phyloP scores from a whole-genome alignment of 2,888 invertebrate species.

The Prostheceraeus crozeri region DNA sequence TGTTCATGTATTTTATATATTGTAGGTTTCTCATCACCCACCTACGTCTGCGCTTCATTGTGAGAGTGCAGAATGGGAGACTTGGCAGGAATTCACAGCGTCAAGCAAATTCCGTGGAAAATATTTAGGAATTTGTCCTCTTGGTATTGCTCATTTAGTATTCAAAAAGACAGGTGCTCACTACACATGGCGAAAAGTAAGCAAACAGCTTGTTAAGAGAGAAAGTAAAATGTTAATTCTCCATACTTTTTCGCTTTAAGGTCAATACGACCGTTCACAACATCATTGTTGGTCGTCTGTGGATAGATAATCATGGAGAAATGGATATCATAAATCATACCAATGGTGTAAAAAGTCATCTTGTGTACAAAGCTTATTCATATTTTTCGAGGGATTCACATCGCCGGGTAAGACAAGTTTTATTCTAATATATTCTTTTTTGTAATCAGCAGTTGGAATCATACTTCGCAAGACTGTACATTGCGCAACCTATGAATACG shows the following conservation, averaged over 20 bases:
- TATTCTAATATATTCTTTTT: too few species aligned
- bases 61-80: slow-evolving; percentile 72
- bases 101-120: slow-evolving; percentile 97
- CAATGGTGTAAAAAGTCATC: slow-evolving; percentile 81
- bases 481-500: too few species aligned
- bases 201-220: too few species aligned
- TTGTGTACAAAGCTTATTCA: slow-evolving; percentile 94
- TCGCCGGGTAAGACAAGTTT: slow-evolving; percentile 58
- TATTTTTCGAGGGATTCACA: slow-evolving; percentile 95
- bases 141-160: slow-evolving; percentile 62
- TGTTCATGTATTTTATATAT: too few species aligned
- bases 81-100: slow-evolving; percentile 99
- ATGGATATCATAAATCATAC: slow-evolving; percentile 89
- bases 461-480: too few species aligned
- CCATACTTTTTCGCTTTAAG: too few species aligned
- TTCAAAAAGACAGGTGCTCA: slow-evolving; percentile 64
- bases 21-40: slow-evolving; percentile 87
- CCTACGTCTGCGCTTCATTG: slow-evolving; percentile 92
- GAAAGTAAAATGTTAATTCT: too few species aligned
- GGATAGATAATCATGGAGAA: slow-evolving; percentile 99
- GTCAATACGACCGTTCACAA: slow-evolving; percentile 97
- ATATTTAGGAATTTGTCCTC: slow-evolving; percentile 70
- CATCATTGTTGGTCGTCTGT: slow-evolving; percentile 95
- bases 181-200: slow-evolving; percentile 77
- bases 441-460: too few species aligned